Conservation (phyloP, 2,113 vertebrate genomes). For the Gnathonemus longibarbis region DNA sequence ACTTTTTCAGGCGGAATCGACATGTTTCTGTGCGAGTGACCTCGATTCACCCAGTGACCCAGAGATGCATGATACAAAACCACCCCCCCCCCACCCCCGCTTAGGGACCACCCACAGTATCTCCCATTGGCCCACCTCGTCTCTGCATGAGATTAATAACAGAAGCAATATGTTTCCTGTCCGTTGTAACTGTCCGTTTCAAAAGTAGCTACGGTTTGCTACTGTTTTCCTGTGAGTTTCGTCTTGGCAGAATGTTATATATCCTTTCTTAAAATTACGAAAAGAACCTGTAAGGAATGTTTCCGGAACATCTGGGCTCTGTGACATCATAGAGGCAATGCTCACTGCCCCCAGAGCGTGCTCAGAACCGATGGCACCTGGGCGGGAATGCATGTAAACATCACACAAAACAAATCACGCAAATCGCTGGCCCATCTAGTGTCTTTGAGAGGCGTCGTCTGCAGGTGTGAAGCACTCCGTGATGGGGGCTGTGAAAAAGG, state of each 20-base stretch:
- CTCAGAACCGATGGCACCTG: background rate
- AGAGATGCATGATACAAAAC: background rate
- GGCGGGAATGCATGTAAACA: background rate
- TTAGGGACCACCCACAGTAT: background rate
- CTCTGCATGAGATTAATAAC: background rate
- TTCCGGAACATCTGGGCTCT: background rate
- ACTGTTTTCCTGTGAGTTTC: background rate
- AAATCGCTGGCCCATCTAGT: background rate
- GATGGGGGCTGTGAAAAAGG: background rate
- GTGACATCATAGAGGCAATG: background rate
- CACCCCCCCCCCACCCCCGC: background rate
- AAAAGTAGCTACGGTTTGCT: background rate
- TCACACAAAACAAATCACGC: background rate
- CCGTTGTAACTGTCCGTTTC: background rate
- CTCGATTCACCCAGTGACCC: conserved; percentile 27
- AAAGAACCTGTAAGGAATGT: background rate
- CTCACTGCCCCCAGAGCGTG: background rate
- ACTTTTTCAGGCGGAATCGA: background rate
- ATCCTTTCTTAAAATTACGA: background rate
- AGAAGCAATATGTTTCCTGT: no score
- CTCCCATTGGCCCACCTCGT: background rate
- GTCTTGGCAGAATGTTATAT: background rate
- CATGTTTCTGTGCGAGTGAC: background rate
- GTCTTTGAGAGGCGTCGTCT: background rate
- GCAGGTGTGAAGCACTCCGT: background rate